phyloP scores from a whole-genome alignment of 2,888 invertebrate genomes.

The Morpho achilles region DNA sequence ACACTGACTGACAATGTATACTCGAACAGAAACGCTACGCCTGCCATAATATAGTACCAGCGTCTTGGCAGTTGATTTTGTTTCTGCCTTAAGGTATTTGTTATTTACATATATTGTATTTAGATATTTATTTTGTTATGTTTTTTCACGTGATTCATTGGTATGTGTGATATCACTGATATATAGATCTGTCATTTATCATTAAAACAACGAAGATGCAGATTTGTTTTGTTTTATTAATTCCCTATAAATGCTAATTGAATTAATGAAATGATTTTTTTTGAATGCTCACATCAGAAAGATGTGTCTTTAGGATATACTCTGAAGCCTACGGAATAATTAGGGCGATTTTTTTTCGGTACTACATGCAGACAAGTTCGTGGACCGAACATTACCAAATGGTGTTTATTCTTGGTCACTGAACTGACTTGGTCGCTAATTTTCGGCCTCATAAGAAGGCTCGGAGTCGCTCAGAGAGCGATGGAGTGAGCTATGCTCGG shows the following conservation, averaged over 20 bases:
- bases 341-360: too few species aligned
- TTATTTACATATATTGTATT: background rate
- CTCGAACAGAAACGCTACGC: too few species aligned
- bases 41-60: too few species aligned
- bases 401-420: too few species aligned
- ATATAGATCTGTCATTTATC: conserved; percentile 51
- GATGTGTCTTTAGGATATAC: background rate
- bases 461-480: too few species aligned
- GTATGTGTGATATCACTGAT: conserved; percentile 38
- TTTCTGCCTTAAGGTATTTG: background rate
- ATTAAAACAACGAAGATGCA: conserved; percentile 67
- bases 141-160: conserved; percentile 37
- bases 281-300: conserved; percentile 1
- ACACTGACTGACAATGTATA: too few species aligned
- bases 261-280: conserved; percentile 1
- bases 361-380: too few species aligned
- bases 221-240: conserved; percentile 34
- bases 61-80: background rate
- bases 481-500: too few species aligned
- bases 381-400: too few species aligned
- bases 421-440: too few species aligned
- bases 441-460: too few species aligned
- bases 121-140: background rate
- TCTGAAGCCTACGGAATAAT: too few species aligned
- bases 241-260: background rate